Percentiles rank a stretch among this genome's conserved stretches.
phyloP scores from a whole-genome alignment of 2,888 invertebrate genomes.

The Hirudinaria manillensis region DNA sequence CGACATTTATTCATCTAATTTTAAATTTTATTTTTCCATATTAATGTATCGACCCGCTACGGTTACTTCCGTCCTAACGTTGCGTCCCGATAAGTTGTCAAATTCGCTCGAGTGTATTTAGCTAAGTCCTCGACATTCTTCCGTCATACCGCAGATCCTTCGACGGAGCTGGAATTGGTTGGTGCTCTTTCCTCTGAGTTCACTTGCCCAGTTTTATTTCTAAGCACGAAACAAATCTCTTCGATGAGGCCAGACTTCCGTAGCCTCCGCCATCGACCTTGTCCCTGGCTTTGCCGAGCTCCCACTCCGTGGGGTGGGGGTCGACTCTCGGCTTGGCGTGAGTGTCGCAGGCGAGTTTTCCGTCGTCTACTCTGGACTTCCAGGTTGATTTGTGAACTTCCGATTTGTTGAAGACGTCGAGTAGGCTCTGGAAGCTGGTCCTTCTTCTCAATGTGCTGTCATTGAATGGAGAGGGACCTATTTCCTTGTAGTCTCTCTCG shows the following conservation, averaged over 20 bases:
- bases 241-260: not conserved
- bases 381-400: too few species aligned
- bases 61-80: too few species aligned
- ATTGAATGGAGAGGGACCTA: not conserved
- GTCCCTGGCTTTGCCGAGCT: not conserved
- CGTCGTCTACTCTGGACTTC: too few species aligned
- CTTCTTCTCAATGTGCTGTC: not conserved
- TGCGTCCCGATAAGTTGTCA: too few species aligned
- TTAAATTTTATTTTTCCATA: too few species aligned
- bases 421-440: not conserved
- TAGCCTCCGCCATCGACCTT: not conserved
- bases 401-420: not conserved
- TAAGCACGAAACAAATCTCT: slow-evolving; percentile 9
- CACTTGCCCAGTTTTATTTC: not conserved
- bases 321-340: not conserved
- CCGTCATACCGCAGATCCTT: too few species aligned
- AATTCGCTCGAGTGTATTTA: too few species aligned
- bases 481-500: not conserved
- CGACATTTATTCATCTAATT: too few species aligned
- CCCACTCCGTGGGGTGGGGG: not conserved
- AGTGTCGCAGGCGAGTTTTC: not conserved
- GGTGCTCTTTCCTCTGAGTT: too few species aligned
- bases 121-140: too few species aligned
- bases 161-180: too few species aligned
- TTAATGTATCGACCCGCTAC: too few species aligned